These are phyloP conservation scores for Hippocampus comes DNA, from an alignment of 2,113 vertebrate species.

Conservation along the genomic window DNA sequence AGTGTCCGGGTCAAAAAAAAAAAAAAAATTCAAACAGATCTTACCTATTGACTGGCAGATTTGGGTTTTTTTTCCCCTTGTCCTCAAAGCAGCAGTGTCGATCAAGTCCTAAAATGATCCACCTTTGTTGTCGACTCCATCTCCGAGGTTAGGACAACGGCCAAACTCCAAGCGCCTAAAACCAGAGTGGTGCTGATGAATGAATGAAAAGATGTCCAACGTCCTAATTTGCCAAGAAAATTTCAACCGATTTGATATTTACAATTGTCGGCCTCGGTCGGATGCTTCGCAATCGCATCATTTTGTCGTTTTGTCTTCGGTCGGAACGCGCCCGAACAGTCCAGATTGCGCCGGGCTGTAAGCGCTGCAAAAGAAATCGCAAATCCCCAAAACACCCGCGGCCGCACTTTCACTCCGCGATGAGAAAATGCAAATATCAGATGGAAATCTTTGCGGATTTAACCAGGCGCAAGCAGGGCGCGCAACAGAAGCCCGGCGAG, in stretches of 20 bases:
- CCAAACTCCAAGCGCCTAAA: too few relatives aligned
- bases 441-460: slow-evolving; percentile 30
- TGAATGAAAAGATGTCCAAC: background rate
- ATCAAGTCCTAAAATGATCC: too few relatives aligned
- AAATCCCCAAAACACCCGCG: background rate
- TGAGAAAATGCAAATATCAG: slow-evolving; percentile 38
- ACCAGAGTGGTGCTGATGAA: background rate
- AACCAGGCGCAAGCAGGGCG: slow-evolving; percentile 7
- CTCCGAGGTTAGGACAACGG: too few relatives aligned
- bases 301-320: background rate
- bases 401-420: slow-evolving; percentile 25
- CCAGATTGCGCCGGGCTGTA: background rate
- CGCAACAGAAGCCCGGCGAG: slow-evolving; percentile 20
- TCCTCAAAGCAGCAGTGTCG: too few relatives aligned
- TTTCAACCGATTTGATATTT: too few relatives aligned
- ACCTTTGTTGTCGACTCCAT: too few relatives aligned
- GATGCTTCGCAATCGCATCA: background rate
- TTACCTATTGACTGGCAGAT: too few relatives aligned
- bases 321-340: background rate
- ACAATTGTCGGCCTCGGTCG: too few relatives aligned
- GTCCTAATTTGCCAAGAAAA: too few relatives aligned
- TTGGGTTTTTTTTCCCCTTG: too few relatives aligned
- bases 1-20: too few relatives aligned
- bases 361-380: background rate
- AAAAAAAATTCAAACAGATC: too few relatives aligned